A percentile compares a stretch with the other conserved stretches of the same genome.
Conservation (phyloP, 2,888 invertebrate genomes). For the Torymus auratus region DNA sequence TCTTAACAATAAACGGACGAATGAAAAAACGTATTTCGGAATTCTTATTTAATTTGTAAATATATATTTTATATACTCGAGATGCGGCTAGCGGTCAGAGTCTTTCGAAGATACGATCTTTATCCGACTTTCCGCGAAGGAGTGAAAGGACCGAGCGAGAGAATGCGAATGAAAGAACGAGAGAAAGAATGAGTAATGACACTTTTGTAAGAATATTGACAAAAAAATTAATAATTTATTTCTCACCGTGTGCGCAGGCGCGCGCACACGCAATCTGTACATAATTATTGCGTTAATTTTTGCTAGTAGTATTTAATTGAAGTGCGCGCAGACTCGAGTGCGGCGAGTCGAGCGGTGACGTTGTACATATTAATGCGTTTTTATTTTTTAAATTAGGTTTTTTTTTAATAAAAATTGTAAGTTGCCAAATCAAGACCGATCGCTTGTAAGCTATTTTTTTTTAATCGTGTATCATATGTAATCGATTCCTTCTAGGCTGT, state of each 20-base stretch:
- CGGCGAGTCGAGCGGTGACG: slow-evolving; percentile 43
- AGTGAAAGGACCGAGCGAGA: background rate
- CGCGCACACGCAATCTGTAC: slow-evolving; percentile 31
- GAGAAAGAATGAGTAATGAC: background rate
- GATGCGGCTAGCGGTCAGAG: background rate
- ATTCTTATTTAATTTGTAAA: slow-evolving; percentile 35
- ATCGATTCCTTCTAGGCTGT: slow-evolving; percentile 39
- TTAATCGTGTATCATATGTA: slow-evolving; percentile 33
- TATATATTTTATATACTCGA: background rate
- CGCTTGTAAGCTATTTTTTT: slow-evolving; percentile 40
- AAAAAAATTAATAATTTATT: slow-evolving; percentile 51
- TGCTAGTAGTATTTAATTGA: slow-evolving; percentile 56
- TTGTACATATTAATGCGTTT: slow-evolving; percentile 53
- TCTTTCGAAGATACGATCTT: slow-evolving; percentile 36
- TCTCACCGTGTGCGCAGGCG: background rate
- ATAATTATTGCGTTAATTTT: slow-evolving; percentile 46
- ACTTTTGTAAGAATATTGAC: background rate
- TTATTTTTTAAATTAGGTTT: slow-evolving; percentile 23
- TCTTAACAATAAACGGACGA: background rate
- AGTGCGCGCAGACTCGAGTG: slow-evolving; percentile 43
- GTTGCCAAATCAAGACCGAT: slow-evolving; percentile 56
- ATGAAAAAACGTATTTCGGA: background rate
- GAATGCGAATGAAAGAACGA: background rate
- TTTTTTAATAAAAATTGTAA: slow-evolving; percentile 37
- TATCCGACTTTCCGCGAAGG: slow-evolving; percentile 28